phyloP scores from a whole-genome alignment of 2,113 vertebrate genomes.

The Speoplatyrhinus poulsoni region DNA sequence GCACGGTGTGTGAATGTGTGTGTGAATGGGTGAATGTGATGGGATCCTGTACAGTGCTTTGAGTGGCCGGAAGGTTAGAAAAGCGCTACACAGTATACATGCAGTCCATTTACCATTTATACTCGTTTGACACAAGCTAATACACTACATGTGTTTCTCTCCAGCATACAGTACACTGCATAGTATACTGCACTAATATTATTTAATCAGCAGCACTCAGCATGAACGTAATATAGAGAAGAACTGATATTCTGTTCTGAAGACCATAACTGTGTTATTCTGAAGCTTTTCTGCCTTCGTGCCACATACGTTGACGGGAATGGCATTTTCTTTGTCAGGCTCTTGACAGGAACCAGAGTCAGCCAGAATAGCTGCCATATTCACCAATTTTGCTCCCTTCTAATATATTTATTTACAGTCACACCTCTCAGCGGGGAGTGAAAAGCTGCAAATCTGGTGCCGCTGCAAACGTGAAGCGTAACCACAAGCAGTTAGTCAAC shows the following conservation, averaged over 20 bases:
- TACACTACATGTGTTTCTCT: not conserved
- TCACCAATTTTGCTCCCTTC: not conserved
- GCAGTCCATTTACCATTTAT: too few relatives aligned
- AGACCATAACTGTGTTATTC: slow-evolving; percentile 4
- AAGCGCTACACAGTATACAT: too few relatives aligned
- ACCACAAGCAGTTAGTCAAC: too few relatives aligned
- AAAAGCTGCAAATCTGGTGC: not conserved
- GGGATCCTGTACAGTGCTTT: too few relatives aligned
- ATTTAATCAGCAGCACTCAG: too few relatives aligned
- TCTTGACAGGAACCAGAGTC: slow-evolving; percentile 2
- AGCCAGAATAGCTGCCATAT: slow-evolving; percentile 9
- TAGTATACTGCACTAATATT: too few relatives aligned
- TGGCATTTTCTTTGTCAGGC: not conserved
- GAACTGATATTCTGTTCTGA: not conserved
- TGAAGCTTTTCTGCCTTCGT: not conserved
- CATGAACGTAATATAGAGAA: not conserved
- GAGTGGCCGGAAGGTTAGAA: too few relatives aligned
- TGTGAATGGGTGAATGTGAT: too few relatives aligned
- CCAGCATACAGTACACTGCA: not conserved
- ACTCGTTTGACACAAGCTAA: too few relatives aligned
- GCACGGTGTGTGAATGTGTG: too few relatives aligned
- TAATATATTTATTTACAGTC: slow-evolving; percentile 7
- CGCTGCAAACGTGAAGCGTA: too few relatives aligned
- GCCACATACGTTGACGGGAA: not conserved
- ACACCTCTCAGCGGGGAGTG: slow-evolving; percentile 1